Base-by-base conservation (phyloP, 2,888 invertebrate species). In the Sipha maydis region DNA sequence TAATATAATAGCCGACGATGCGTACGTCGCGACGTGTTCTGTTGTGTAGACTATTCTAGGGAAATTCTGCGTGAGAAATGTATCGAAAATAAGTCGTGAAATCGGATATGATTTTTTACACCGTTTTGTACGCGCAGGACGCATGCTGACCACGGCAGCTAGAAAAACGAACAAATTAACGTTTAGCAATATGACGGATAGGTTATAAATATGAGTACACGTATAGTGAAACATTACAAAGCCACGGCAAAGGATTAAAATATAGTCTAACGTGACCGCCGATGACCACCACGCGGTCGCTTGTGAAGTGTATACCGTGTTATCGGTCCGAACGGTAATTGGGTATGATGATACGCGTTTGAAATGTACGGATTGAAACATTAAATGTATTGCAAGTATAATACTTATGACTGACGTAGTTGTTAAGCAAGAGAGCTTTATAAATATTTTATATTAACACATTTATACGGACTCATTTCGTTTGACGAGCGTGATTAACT, bases 401-500 rank as follows among this genome's bases (percentile, higher is more conserved):
- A 67, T 67, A 67, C 21, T 4, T 56, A 56, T 5, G 11, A n/a
- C 69, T 28, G 69, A 48, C 48, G 11, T 14, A 3, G 67, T n/a
- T 11, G 71, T 83, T 83, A 54, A 48, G 8, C 80, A 80, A 25
- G 38, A 7, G 48, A 54, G 71, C 71, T 83, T 82, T 48, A 31
- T 71, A n/a, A 2, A 48, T 11, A 48, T 48, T 48, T 48, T 11
- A 73, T 77, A 76, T 48, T n/a, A 38, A 28, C 69, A 25, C 69
- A 28, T 25, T 83, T 54, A 34, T 34, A 38, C 71, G 71, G 17
- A 80, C 80, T 88, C 86, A 75, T 88, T 88, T 80, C 34, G 41
- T 75, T 75, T 88, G 73, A 88, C 38, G 71, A 21, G 28, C 79
- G 79, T 79, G 80, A 80, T 88, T 41, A 80, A 88, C 79, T 88